Base-by-base conservation (phyloP, 1,140 invertebrate genomes). In the Apis dorsata region DNA sequence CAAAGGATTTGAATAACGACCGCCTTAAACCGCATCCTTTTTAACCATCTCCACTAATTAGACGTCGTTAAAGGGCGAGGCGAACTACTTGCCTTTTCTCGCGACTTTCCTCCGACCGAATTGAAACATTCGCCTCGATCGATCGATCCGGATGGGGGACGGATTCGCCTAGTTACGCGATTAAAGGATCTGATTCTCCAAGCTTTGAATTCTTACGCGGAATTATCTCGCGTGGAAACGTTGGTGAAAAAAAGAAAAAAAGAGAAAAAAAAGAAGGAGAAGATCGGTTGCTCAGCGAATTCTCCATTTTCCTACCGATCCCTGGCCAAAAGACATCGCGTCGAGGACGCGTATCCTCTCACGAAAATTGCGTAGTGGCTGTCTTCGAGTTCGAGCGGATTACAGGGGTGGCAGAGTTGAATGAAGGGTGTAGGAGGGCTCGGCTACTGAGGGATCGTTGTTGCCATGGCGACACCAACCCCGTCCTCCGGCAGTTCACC, bases 401-500 rank as follows among this genome's bases (percentile, higher is more conserved):
- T 90, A 91, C 85, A 90, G 88, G 89, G 87, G 84, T 79, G 86
- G 86, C 83, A 89, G 88, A 88, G 88, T 90, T 90, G 90, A 91
- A 92, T 90, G 90, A 91, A 92, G 90, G 89, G 91, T 91, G 89
- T 89, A 85, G 90, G 90, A 90, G 91, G 91, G 88, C 91, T 91
- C 87, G 84, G 84, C 91, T 92, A 93, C 92, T 93, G 92, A 93
- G 91, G 91, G 92, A 93, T 93, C 92, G 92, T 93, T 93, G 92
- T 93, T 93, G 90, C 92, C 86, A 93, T 93, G 90, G 89, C 82
- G 83, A 93, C 91, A 86, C 85, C 88, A 90, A 88, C 84, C 88
- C 85, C 91, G 88, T 90, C 87, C 89, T 91, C 90, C 87, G 88
- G 81, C 86, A 84, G 85, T 88, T 88, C 85, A 84, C 86, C 88